Evolutionary conservation across 2,888 invertebrate genomes (phyloP), one percentile per base, ranked within the genome.

Genomic region (Synanthedon formicaeformis): DNA sequence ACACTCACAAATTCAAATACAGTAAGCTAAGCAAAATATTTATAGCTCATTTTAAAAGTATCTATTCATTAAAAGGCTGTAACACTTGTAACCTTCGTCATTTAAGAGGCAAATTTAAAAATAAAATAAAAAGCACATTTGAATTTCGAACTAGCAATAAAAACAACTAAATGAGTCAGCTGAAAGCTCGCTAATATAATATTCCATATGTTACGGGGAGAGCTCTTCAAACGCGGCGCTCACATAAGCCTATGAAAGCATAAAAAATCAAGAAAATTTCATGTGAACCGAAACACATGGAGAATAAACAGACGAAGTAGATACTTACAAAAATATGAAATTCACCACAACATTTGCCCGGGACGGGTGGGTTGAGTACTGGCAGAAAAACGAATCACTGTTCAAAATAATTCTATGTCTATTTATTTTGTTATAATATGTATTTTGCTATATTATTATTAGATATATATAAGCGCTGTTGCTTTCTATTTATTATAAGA

Each of bases 251-350:
- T 83, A 82, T 80, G 78, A 82, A 78, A 84, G 86, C 86, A 81
- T 83, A 86, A 86, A 86, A 86, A 87, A 86, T 82, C 78, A 82
- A 83, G 78, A 82, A 81, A 75, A 81, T 78, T 74, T 77, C 84
- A 86, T 87, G 87, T 83, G 87, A 87, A 87, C 86, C 84, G 67
- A 81, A 85, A 86, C 87, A 87, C 81, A 81, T 87, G 87, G 76
- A 79, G 81, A 82, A 84, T 86, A 87, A 85, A 84, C 87, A 86
- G 80, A 79, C 83, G 74, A 72, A 78, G 86, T 81, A 84, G 84
- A 85, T 87, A 87, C 87, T 87, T 85, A 85, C 83, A 85, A 87
- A 87, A 87, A 87, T 87, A 87, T 87, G 87, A 87, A 87, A 87
- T 87, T 87, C 87, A 86, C 87, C 86, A 84, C 86, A 85, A 85